Base-by-base conservation (phyloP, 2,797 vertebrate species). In the Thaleichthys pacificus region DNA sequence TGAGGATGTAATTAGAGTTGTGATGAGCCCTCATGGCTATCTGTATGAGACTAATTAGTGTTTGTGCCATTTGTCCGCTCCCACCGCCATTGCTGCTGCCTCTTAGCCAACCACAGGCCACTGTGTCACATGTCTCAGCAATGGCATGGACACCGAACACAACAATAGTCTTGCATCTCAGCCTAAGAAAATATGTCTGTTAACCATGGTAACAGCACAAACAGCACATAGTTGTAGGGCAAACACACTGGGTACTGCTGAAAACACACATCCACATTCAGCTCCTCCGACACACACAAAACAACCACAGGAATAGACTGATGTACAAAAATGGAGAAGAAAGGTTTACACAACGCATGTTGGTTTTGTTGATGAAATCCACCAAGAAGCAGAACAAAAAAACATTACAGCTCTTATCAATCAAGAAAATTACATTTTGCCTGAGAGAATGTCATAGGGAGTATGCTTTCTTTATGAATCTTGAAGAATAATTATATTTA, bases 1-100 rank as follows among this genome's bases (percentile, higher is more conserved):
- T 38, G 19, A 35, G 1, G 49, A 73, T 62, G 61, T 63, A 67
- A 78, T 74, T 78, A 78, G 57, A 35, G 30, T 67, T 32, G 57
- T 32, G 42, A 70, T 24, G 57, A 70, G 47, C 38, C 21, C 54
- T 77, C 67, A 47, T 38, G 42, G 54, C 24, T 65, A 69, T 57
- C 47, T 4, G 56, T 32, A 70, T 38, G 38, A 57, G 26, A 6
- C 51, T 77, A 77, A 77, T 77, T 72, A 72, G 38, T 12, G 35
- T 69, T 68, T 49, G 21, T 24, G 70, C 58, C 54, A 7, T 24
- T 42, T 0, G 54, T 26, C 47, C 19, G 21, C 69, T 5, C 3
- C 24, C 32, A 51, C 5, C 5, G 21, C 67, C 51, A n/a, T 19
- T n/a, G 19, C n/a, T 58, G 17, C 51, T 17, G 51, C 15, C 51